Conservation (phyloP, 2,113 vertebrate species). For the Limanda limanda region DNA sequence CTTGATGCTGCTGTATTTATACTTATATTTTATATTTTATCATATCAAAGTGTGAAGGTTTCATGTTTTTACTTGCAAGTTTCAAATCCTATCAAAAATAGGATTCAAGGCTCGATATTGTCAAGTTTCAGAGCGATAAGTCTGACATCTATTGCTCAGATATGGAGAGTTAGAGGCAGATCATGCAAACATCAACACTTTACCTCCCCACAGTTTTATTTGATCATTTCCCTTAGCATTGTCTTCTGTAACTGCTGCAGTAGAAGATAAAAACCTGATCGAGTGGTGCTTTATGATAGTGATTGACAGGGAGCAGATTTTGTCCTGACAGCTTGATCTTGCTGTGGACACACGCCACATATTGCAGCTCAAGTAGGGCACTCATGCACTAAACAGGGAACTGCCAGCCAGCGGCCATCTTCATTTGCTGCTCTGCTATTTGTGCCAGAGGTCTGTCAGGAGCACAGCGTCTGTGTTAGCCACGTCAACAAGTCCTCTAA, state of each 20-base stretch:
- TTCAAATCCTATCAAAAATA: no score
- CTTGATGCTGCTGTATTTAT: no score
- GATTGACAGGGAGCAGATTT: constrained; percentile 47
- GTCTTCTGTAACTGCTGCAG: neutral
- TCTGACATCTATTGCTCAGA: no score
- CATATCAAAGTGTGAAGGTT: no score
- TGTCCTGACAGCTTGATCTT: constrained; percentile 63
- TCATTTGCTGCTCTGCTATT: constrained; percentile 67
- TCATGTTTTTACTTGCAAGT: no score
- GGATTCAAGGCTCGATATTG: no score
- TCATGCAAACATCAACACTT: no score
- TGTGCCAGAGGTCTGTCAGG: constrained; percentile 57
- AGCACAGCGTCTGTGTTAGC: constrained; percentile 31
- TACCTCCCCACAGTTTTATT: no score
- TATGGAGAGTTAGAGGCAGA: no score
- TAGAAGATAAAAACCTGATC: neutral
- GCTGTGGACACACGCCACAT: constrained; percentile 66
- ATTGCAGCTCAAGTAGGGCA: constrained; percentile 61
- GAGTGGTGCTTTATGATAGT: constrained; percentile 30
- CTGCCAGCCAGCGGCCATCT: constrained; percentile 69
- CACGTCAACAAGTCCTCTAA: constrained; percentile 19
- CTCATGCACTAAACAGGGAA: constrained; percentile 61
- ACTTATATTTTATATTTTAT: no score
- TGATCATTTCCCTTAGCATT: no score
- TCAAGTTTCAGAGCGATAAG: no score